Base-by-base conservation (phyloP, 2,888 invertebrate genomes). In the Neria commutata region DNA sequence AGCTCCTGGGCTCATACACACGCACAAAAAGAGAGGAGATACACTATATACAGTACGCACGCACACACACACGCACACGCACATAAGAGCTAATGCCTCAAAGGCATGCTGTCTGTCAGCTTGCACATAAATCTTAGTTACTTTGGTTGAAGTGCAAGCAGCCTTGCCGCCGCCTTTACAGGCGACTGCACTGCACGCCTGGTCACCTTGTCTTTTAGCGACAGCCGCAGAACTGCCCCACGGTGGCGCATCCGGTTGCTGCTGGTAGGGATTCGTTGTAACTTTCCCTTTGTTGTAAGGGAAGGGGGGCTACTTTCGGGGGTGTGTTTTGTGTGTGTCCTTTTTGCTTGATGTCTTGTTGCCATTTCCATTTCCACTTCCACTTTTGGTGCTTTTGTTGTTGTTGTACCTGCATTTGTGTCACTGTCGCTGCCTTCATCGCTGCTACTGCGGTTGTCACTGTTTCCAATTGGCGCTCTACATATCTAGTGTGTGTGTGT, bases 61-160 rank as follows among this genome's bases (percentile, higher is more conserved):
- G 6, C 34, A 21, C 34, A 34, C 34, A 21, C 4, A 50, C 6
- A 34, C 50, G 34, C 21, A 34, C 33, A 17, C 34, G 11, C 21
- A 33, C 21, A 1, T 2, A 19, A 2, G 19, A 8, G 42, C 10
- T 17, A 23, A 50, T 55, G 47, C 48, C 55, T 51, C 46, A 51
- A 55, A 59, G 55, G 55, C 54, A 51, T 55, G 59, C 55, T 52
- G 59, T 52, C 55, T 59, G 58, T 50, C 54, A 59, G 51, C 46
- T 47, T 47, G 45, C 40, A 42, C 40, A 59, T 54, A 59, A 59
- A 59, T 55, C 48, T 51, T 46, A 29, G 55, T 42, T 51, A 51
- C 29, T 59, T 55, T 50, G 3, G n/a, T 29, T 11, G n/a, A 11
- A 17, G 29, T 16, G 4, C 4, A 11, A 11, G 29, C 6, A 5